Percentiles rank a stretch among this genome's conserved stretches.
Evolutionary conservation across 92 coral and sea anemone genomes (phyloP).

Genomic region (Umimayanthus kanabou): DNA sequence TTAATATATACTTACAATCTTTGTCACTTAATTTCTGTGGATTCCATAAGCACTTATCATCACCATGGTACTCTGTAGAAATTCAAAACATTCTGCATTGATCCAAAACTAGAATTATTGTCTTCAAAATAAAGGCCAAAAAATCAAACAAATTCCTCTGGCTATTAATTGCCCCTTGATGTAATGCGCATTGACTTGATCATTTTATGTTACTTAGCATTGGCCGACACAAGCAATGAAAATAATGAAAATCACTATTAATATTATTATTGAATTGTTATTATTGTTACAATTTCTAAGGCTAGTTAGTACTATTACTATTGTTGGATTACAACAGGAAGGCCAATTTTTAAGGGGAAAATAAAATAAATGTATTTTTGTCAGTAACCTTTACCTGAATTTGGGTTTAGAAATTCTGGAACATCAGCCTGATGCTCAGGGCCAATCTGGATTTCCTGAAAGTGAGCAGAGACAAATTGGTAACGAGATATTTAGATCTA

Average conservation of each 20-base stretch:
- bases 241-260: too few species aligned
- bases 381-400: slow-evolving; percentile 49
- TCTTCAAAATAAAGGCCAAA: too few species aligned
- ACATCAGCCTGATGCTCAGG: slow-evolving; percentile 98
- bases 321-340: too few species aligned
- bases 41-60: slow-evolving; percentile 96
- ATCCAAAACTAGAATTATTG: too few species aligned
- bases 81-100: background rate
- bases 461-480: background rate
- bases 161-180: background rate
- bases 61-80: slow-evolving; percentile 43
- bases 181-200: background rate
- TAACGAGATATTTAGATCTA: background rate
- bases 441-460: slow-evolving; percentile 94
- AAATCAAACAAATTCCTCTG: background rate
- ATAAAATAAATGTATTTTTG: too few species aligned
- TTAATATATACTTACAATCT: slow-evolving; percentile 71
- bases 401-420: slow-evolving; percentile 77
- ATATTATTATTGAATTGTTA: too few species aligned
- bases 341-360: too few species aligned
- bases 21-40: slow-evolving; percentile 78
- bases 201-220: too few species aligned
- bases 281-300: too few species aligned
- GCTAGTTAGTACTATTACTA: too few species aligned
- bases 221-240: too few species aligned